These are phyloP conservation scores for Diaperis boleti DNA, from an alignment of 2,888 invertebrate species.

Conservation along the genomic window DNA sequence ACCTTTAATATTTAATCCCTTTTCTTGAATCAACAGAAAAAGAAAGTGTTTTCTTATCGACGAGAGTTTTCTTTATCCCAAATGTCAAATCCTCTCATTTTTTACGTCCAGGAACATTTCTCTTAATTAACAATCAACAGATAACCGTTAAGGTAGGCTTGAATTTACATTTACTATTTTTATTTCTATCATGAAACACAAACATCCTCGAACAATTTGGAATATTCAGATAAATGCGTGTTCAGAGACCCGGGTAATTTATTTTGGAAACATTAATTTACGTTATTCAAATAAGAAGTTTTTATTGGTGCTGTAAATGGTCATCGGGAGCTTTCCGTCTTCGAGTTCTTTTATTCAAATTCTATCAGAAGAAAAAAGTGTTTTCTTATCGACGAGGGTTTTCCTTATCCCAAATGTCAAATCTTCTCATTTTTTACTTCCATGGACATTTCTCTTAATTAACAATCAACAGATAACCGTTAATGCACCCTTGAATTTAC, in stretches of 20 bases:
- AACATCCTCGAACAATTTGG: neutral
- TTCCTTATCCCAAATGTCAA: too few species aligned
- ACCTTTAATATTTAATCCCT: too few species aligned
- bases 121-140: constrained; percentile 25
- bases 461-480: constrained; percentile 18
- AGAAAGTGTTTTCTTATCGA: too few species aligned
- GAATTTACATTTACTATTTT: constrained; percentile 26
- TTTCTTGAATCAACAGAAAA: too few species aligned
- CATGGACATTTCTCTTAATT: constrained; percentile 32
- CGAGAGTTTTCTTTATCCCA: too few species aligned
- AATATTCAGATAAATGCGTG: constrained; percentile 13
- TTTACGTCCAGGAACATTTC: too few species aligned
- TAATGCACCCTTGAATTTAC: constrained; percentile 18
- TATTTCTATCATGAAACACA: constrained; percentile 7
- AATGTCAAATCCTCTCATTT: too few species aligned
- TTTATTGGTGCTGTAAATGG: neutral
- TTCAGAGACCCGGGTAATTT: constrained; percentile 3
- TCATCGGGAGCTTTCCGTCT: too few species aligned
- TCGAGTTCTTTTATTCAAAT: too few species aligned
- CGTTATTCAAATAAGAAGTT: constrained; percentile 12
- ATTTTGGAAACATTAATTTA: constrained; percentile 1
- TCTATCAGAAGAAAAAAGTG: too few species aligned
- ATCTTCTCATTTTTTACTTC: too few species aligned
- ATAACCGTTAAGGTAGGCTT: constrained; percentile 18
- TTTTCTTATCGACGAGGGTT: too few species aligned